Conservation (phyloP, 2,888 invertebrate species). For the Drosophila stalkeri region DNA sequence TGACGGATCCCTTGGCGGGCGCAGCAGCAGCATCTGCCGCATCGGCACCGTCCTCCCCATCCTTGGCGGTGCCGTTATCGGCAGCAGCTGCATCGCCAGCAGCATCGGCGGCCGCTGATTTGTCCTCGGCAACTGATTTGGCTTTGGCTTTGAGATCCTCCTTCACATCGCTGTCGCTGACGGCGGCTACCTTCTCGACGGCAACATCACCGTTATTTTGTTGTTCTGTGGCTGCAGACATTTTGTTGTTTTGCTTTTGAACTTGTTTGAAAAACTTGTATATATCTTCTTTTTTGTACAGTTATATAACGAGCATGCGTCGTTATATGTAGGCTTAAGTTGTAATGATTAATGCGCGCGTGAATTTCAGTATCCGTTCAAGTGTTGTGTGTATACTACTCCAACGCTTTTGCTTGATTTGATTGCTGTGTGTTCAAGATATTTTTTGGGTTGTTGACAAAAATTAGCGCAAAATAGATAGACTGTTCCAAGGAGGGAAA, state of each 20-base stretch:
- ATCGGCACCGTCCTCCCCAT: conserved; percentile 72
- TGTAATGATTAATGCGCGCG: conserved; percentile 61
- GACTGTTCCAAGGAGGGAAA: conserved; percentile 59
- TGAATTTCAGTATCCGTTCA: conserved; percentile 49
- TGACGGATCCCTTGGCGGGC: conserved; percentile 89
- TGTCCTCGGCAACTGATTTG: conserved; percentile 64
- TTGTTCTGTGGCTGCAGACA: conserved; percentile 90
- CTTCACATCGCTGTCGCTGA: conserved; percentile 84
- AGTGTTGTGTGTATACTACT: conserved; percentile 41
- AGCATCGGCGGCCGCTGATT: conserved; percentile 71
- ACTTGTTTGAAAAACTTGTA: conserved; percentile 38
- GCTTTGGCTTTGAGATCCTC: conserved; percentile 84
- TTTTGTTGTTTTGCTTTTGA: conserved; percentile 81
- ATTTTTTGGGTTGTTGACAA: conserved; percentile 71
- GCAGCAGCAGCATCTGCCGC: conserved; percentile 73
- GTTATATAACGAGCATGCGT: conserved; percentile 75
- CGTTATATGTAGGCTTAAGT: conserved; percentile 64
- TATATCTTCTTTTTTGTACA: conserved; percentile 46
- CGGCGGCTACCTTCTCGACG: conserved; percentile 89
- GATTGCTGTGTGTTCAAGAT: conserved; percentile 71
- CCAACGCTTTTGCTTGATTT: conserved; percentile 53
- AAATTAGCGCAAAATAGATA: conserved; percentile 76
- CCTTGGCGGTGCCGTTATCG: conserved; percentile 82
- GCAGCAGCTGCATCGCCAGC: conserved; percentile 82
- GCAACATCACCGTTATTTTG: conserved; percentile 90